Conservation (phyloP, 2,797 vertebrate genomes). For the Echiichthys vipera region DNA sequence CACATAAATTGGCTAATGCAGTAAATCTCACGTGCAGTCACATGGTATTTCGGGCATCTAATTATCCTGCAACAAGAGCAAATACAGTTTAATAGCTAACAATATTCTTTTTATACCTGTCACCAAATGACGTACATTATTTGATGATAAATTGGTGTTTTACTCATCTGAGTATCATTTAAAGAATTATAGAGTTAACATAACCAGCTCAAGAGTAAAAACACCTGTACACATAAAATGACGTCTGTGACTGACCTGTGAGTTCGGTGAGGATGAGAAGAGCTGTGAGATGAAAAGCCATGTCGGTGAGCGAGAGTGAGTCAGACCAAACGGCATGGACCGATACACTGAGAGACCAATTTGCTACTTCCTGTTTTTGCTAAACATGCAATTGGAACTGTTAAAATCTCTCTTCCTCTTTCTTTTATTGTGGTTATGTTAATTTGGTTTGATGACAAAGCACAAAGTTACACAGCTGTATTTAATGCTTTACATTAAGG, state of each 20-base stretch:
- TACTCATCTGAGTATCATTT: background rate
- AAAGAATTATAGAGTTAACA: background rate
- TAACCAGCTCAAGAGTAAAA: background rate
- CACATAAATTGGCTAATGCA: no score
- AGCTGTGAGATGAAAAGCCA: conserved; percentile 12
- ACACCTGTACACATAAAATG: background rate
- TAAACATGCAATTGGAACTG: background rate
- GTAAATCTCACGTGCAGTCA: no score
- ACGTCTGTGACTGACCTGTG: conserved; percentile 41
- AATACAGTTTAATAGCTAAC: background rate
- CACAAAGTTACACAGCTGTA: background rate
- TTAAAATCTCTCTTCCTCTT: background rate
- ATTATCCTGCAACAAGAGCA: conserved; percentile 43
- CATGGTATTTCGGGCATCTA: no score
- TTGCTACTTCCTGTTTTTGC: background rate
- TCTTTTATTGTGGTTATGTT: no score
- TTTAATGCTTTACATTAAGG: background rate
- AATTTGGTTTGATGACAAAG: background rate
- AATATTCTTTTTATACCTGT: background rate
- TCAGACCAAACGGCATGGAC: background rate
- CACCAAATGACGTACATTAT: background rate
- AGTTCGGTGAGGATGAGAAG: conserved; percentile 38
- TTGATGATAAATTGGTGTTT: background rate
- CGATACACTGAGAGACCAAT: background rate
- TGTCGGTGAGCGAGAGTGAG: background rate